These are phyloP conservation scores for Porites australiensis DNA, from an alignment of 64 coral and sea anemone genomes.

Conservation along the genomic window DNA sequence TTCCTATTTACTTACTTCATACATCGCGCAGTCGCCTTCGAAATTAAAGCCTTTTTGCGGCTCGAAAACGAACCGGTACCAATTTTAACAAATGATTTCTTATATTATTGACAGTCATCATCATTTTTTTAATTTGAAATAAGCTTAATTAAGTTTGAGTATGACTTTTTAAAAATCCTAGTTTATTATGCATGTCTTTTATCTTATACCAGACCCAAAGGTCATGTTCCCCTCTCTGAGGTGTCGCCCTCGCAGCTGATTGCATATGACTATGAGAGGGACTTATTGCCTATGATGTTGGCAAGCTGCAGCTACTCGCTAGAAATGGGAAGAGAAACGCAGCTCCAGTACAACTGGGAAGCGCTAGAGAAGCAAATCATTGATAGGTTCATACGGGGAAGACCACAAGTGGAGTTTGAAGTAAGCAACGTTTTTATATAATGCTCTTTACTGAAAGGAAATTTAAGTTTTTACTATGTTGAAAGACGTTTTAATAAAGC, in stretches of 20 bases:
- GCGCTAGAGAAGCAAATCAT: constrained; percentile 60
- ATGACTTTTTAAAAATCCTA: too few species aligned
- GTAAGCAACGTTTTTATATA: background rate
- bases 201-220: background rate
- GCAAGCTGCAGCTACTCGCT: constrained; percentile 76
- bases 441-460: too few species aligned
- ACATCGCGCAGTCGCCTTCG: too few species aligned
- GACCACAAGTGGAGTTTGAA: constrained; percentile 56
- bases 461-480: too few species aligned
- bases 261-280: constrained; percentile 66
- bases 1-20: too few species aligned
- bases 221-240: constrained; percentile 5
- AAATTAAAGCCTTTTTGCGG: too few species aligned
- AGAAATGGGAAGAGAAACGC: constrained; percentile 63
- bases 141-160: too few species aligned
- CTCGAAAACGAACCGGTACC: too few species aligned
- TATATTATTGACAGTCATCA: too few species aligned
- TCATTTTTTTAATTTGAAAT: too few species aligned
- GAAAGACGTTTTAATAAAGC: too few species aligned
- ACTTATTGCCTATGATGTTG: constrained; percentile 59
- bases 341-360: constrained; percentile 67
- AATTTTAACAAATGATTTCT: too few species aligned
- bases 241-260: constrained; percentile 60
- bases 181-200: background rate
- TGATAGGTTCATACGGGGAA: constrained; percentile 67